Conservation (phyloP, 2,113 vertebrate species). For the Gracilinanus agilis region DNA sequence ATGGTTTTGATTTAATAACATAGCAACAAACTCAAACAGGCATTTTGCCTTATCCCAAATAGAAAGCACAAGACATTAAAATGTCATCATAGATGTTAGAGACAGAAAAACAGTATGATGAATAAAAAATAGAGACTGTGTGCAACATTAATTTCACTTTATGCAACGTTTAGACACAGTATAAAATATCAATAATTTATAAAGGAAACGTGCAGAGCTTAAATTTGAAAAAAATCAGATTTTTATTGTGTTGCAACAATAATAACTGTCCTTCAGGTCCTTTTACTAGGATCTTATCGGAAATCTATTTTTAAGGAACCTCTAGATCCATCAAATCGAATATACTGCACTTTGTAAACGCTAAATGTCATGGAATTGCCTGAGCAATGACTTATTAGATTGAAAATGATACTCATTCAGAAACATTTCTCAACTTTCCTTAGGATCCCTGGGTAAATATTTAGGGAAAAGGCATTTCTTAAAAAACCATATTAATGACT, state of each 20-base stretch:
- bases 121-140: conserved; percentile 12
- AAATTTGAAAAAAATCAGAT: conserved; percentile 10
- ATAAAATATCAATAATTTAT: conserved; percentile 47
- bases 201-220: conserved; percentile 28
- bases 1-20: conserved; percentile 35
- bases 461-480: not conserved
- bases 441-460: not conserved
- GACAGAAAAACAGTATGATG: not conserved
- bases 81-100: not conserved
- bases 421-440: not conserved
- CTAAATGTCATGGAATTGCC: not conserved
- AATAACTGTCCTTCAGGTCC: not conserved
- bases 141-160: conserved; percentile 42
- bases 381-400: not conserved
- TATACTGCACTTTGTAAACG: not conserved
- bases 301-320: not conserved
- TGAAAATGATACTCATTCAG: not conserved
- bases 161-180: conserved; percentile 34
- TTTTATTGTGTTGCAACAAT: conserved; percentile 28
- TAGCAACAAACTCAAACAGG: conserved; percentile 34
- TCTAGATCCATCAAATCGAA: not conserved
- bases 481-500: not conserved
- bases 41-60: not conserved
- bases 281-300: conserved; percentile 14
- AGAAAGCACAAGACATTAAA: conserved; percentile 18